Evolutionary conservation across 2,888 invertebrate genomes (phyloP), one percentile per base, ranked within the genome.

Genomic region (Helobdella robusta): DNA sequence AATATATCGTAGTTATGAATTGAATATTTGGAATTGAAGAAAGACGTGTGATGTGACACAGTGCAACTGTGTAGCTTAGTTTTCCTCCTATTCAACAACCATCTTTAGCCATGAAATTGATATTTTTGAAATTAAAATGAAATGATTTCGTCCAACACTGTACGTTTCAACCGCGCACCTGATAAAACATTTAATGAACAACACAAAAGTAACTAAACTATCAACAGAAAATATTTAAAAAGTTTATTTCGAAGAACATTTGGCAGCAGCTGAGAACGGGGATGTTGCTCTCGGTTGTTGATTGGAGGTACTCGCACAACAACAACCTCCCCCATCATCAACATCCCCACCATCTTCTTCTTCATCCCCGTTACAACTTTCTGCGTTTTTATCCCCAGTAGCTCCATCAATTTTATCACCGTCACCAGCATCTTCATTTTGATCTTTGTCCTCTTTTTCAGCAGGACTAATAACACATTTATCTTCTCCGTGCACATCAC

Each of bases 321-420:
- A 8, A 40, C 40, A 11, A 40, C 40, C 40, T 40, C 40, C 40
- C 8, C 25, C 50, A 50, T 50, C 50, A 50, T 18, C 50, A 50
- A 23, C 50, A 50, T 50, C 50, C 6, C 25, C 50, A 18, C 50
- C 50, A 50, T 50, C 50, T 23, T 50, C 50, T 23, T 50, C 50
- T 23, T 50, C 50, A 50, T 50, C 50, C n/a, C 25, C 50, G 25
- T 50, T 25, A 50, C 25, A n/a, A 50, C 18, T 25, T 23, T 50
- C 50, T 23, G n/a, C 50, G n/a, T 50, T 25, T 6, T 25, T 25
- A 50, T 50, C 50, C n/a, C 25, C 50, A 50, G n/a, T 25, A 50
- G n/a, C 50, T 23, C 25, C 50, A 50, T 50, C 50, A 50, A 6
- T 25, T 23, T 18, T 18, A 5, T 8, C 50, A 8, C 5, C 50